Evolutionary conservation across 2,888 invertebrate genomes (phyloP).

Genomic region (Heliconius ethilla): DNA sequence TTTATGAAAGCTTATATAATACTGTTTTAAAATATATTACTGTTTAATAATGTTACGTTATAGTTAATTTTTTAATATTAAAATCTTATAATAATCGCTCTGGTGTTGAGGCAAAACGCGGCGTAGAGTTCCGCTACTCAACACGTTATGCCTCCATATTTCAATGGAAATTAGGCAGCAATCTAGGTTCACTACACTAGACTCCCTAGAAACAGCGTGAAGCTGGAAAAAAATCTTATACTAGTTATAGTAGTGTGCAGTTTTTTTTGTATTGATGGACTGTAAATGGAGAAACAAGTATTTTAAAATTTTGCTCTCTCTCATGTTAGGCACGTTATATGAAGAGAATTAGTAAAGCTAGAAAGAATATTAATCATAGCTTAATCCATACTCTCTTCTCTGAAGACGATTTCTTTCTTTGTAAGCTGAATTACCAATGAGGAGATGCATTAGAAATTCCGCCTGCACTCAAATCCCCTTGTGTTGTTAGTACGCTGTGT

Average conservation of each 20-base stretch:
- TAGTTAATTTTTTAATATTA: not conserved
- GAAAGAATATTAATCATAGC: not conserved
- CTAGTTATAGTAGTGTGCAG: not conserved
- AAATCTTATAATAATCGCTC: not conserved
- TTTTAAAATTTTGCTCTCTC: not conserved
- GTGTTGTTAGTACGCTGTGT: not conserved
- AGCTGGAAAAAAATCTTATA: not conserved
- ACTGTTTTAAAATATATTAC: not conserved
- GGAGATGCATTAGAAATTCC: conserved; percentile 1
- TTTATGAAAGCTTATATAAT: not conserved
- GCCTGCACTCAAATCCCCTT: conserved; percentile 10
- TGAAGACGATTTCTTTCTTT: not conserved
- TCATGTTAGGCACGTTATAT: not conserved
- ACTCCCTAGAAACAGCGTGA: too few relatives aligned
- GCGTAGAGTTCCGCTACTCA: too few relatives aligned
- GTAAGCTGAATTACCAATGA: not conserved
- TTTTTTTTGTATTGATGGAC: not conserved
- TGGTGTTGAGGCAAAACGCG: too few relatives aligned
- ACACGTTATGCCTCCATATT: too few relatives aligned
- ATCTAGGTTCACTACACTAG: too few relatives aligned
- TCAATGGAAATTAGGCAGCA: too few relatives aligned
- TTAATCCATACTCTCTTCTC: not conserved
- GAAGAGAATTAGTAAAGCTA: not conserved
- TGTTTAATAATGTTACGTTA: not conserved
- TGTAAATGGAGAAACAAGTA: not conserved